Percentiles rank a stretch among this genome's conserved stretches.
These are phyloP conservation scores for Onthophagus sagittarius DNA, from an alignment of 2,888 invertebrate species.

Conservation along the genomic window DNA sequence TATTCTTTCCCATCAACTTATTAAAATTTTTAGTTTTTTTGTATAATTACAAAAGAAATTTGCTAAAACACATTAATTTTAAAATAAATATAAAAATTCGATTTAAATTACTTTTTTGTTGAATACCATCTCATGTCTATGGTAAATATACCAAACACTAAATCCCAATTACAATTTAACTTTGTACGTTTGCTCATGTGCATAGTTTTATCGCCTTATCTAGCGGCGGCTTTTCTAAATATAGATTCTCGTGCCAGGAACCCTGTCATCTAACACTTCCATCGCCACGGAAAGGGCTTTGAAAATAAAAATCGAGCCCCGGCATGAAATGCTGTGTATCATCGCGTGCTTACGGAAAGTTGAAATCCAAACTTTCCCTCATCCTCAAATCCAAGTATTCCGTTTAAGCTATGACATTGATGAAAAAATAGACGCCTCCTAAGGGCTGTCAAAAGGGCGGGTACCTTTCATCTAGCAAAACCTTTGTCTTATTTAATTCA, in stretches of 20 bases:
- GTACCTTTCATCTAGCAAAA: background rate
- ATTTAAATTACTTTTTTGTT: too few relatives aligned
- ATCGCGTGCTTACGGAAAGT: constrained; percentile 26
- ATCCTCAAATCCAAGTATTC: background rate
- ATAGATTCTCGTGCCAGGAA: constrained; percentile 38
- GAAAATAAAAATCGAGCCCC: constrained; percentile 32
- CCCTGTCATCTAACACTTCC: constrained; percentile 38
- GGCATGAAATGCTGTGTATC: constrained; percentile 32
- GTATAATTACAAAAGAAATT: too few relatives aligned
- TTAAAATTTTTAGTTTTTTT: too few relatives aligned
- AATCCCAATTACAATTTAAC: constrained; percentile 3
- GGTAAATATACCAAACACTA: background rate
- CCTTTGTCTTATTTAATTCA: background rate
- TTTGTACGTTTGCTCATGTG: background rate
- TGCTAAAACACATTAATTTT: background rate
- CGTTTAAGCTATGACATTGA: background rate
- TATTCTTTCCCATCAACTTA: too few relatives aligned
- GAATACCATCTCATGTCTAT: background rate
- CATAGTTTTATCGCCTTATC: background rate
- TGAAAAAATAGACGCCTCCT: background rate
- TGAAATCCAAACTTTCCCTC: background rate
- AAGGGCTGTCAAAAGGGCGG: background rate
- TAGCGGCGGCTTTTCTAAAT: constrained; percentile 13
- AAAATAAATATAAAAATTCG: background rate
- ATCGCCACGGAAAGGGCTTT: constrained; percentile 19